Evolutionary conservation across 2,797 vertebrate species (phyloP).

Genomic region (Danionella dracula): DNA sequence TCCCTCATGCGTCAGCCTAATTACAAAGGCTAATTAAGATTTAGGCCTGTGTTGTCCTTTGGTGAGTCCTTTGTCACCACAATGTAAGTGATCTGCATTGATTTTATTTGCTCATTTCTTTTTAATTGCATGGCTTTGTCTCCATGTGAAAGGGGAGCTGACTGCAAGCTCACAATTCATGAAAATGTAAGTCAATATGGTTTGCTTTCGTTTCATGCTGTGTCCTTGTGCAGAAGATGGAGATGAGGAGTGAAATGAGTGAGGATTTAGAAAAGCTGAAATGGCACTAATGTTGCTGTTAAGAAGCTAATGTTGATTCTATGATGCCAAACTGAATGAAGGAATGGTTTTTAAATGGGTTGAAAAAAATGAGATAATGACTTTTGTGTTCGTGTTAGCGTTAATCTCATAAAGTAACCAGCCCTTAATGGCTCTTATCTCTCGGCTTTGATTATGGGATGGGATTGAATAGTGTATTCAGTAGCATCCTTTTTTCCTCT

Average conservation of each 20-base stretch:
- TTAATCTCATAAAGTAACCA: neutral
- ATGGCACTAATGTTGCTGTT: neutral
- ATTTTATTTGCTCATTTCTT: conserved; percentile 72
- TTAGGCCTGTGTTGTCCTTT: conserved; percentile 59
- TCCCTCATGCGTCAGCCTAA: conserved; percentile 11
- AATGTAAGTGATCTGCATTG: conserved; percentile 67
- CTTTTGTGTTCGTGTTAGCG: neutral
- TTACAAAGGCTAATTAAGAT: conserved; percentile 63
- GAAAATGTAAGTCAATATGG: conserved; percentile 50
- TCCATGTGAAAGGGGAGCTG: conserved; percentile 61
- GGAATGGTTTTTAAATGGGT: neutral
- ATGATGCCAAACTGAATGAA: neutral
- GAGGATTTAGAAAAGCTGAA: neutral
- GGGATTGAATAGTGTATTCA: no score
- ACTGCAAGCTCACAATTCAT: conserved; percentile 49
- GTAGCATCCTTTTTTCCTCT: no score
- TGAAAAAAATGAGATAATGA: neutral
- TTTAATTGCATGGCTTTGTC: conserved; percentile 66
- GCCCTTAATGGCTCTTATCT: neutral
- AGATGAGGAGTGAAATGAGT: conserved; percentile 29
- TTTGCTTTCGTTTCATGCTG: conserved; percentile 49
- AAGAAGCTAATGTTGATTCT: neutral
- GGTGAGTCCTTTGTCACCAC: conserved; percentile 65
- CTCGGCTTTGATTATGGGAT: no score
- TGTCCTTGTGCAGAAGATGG: conserved; percentile 48